Percentiles rank a stretch among this genome's conserved stretches.
These are phyloP conservation scores for Mimas tiliae DNA, from an alignment of 2,888 invertebrate genomes.

Conservation along the genomic window DNA sequence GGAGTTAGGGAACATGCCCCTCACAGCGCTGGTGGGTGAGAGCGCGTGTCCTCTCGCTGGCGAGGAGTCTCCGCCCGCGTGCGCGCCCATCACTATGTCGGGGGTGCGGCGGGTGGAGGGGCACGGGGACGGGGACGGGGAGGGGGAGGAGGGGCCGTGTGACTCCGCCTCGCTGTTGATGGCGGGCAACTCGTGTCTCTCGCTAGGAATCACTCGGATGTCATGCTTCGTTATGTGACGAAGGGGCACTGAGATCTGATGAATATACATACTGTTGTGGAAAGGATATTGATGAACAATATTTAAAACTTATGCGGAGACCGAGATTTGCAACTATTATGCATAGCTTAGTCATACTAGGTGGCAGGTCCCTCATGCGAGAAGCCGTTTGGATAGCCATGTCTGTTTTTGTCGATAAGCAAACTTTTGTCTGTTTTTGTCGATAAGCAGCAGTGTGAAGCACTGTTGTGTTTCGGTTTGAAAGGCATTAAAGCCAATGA, in stretches of 20 bases:
- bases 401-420: too few relatives aligned
- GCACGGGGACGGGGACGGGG: constrained; percentile 34
- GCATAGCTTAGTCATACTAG: too few relatives aligned
- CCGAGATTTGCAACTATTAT: too few relatives aligned
- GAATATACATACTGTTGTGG: background rate
- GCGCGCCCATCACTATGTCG: constrained; percentile 40
- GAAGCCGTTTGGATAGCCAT: too few relatives aligned
- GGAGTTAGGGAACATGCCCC: constrained; percentile 84
- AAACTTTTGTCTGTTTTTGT: too few relatives aligned
- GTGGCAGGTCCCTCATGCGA: too few relatives aligned
- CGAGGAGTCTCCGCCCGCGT: constrained; percentile 36
- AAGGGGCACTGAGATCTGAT: constrained; percentile 62
- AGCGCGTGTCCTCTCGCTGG: constrained; percentile 41
- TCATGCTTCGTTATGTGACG: constrained; percentile 73
- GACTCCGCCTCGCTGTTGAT: constrained; percentile 52
- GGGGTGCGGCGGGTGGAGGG: constrained; percentile 31
- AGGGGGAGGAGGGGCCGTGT: constrained; percentile 46
- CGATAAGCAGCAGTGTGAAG: too few relatives aligned
- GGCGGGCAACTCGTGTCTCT: constrained; percentile 60
- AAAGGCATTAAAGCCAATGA: too few relatives aligned
- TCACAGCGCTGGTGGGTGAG: constrained; percentile 79
- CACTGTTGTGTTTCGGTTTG: too few relatives aligned
- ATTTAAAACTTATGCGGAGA: too few relatives aligned
- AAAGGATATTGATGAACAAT: too few relatives aligned
- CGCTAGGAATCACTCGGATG: constrained; percentile 63